Percentiles rank a stretch among this genome's conserved stretches.
Evolutionary conservation across 2,888 invertebrate species (phyloP).

Genomic region (Lingula anatina): DNA sequence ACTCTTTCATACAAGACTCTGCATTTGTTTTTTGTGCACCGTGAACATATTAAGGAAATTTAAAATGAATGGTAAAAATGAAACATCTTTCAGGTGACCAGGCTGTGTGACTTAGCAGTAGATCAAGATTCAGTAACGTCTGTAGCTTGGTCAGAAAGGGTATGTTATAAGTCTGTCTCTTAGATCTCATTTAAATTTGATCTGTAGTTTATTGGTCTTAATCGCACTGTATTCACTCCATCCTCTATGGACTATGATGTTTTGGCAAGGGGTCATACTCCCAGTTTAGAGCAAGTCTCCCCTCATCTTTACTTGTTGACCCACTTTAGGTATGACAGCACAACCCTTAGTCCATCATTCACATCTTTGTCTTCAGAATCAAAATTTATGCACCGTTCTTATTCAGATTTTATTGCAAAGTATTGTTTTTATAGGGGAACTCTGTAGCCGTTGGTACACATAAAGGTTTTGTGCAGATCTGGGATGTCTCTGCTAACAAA

Average conservation of each 20-base stretch:
- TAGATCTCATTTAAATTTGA: neutral
- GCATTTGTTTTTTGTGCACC: too few relatives aligned
- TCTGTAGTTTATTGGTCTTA: neutral
- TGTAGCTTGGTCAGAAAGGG: constrained; percentile 95
- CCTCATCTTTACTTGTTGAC: neutral
- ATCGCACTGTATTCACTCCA: too few relatives aligned
- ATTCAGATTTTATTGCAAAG: constrained; percentile 3
- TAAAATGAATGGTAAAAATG: too few relatives aligned
- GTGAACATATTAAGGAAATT: too few relatives aligned
- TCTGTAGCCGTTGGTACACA: constrained; percentile 97
- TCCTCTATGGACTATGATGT: neutral
- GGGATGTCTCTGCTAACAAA: constrained; percentile 94
- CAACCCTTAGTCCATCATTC: too few relatives aligned
- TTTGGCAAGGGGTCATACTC: neutral
- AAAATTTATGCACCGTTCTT: neutral
- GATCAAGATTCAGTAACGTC: constrained; percentile 96
- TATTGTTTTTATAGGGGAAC: constrained; percentile 69
- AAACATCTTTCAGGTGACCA: constrained; percentile 74
- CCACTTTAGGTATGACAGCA: too few relatives aligned
- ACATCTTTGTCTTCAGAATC: too few relatives aligned
- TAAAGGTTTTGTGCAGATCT: constrained; percentile 90
- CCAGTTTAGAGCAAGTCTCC: neutral
- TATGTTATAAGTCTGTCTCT: constrained; percentile 27
- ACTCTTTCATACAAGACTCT: too few relatives aligned
- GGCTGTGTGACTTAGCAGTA: constrained; percentile 88